Percentiles rank a stretch among this genome's conserved stretches.
These are phyloP conservation scores for Gastrophryne carolinensis DNA, from an alignment of 2,797 vertebrate genomes.

Conservation along the genomic window DNA sequence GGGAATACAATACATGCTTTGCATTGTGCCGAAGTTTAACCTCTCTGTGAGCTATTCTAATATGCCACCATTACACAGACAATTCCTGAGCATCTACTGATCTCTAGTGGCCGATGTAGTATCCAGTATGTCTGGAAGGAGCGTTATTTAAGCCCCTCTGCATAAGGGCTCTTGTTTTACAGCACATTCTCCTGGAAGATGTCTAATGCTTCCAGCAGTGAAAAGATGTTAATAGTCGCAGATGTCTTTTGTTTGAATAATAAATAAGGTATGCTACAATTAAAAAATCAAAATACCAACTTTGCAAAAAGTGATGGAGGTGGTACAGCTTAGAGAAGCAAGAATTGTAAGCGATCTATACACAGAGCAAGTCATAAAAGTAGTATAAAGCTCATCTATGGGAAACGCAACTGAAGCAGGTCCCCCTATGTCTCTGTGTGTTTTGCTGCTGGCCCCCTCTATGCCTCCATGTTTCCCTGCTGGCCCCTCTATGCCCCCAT, in stretches of 20 bases:
- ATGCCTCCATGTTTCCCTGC: too few species aligned
- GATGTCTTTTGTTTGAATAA: not conserved
- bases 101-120: conserved; percentile 62
- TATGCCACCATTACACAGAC: conserved; percentile 28
- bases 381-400: too few species aligned
- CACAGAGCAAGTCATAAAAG: too few species aligned
- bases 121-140: not conserved
- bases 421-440: too few species aligned
- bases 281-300: too few species aligned
- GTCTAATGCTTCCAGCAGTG: not conserved
- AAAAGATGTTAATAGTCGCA: not conserved
- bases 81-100: conserved; percentile 67
- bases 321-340: too few species aligned
- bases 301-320: too few species aligned
- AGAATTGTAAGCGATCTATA: too few species aligned
- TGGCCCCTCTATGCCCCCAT: too few species aligned
- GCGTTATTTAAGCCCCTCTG: not conserved
- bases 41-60: conserved; percentile 46
- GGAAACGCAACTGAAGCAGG: too few species aligned
- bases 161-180: not conserved
- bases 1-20: conserved; percentile 54
- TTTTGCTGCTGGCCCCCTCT: too few species aligned
- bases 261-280: too few species aligned
- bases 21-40: conserved; percentile 50
- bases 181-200: not conserved